Percentiles rank a stretch among this genome's conserved stretches.
phyloP scores from a whole-genome alignment of 2,797 vertebrate genomes.

The Melanogrammus aeglefinus region DNA sequence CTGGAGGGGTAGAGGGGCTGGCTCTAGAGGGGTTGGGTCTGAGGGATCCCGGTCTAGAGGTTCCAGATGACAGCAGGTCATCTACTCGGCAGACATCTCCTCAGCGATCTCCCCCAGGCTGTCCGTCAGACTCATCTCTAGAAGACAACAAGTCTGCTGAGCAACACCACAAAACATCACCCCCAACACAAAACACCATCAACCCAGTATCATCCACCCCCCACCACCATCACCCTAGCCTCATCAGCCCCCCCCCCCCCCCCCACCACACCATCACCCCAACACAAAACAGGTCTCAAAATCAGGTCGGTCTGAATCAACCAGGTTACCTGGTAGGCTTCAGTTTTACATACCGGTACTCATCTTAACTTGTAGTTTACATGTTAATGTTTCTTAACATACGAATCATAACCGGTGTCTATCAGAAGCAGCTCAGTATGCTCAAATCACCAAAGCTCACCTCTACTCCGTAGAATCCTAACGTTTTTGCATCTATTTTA shows the following conservation, averaged over 20 bases:
- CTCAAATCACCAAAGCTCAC: neutral
- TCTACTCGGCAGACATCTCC: neutral
- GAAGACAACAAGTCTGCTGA: neutral
- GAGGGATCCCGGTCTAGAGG: neutral
- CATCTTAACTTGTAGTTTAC: neutral
- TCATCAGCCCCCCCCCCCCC: too few species aligned
- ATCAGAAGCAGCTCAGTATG: neutral
- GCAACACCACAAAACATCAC: neutral
- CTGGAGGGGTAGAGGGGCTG: too few species aligned
- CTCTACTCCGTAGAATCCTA: neutral
- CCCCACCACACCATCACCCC: too few species aligned
- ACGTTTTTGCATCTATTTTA: neutral
- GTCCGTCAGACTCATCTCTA: constrained; percentile 36
- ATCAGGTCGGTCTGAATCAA: too few species aligned
- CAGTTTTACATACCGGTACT: neutral
- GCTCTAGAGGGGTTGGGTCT: too few species aligned
- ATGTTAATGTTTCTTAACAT: neutral
- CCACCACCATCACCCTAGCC: too few species aligned
- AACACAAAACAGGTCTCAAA: too few species aligned
- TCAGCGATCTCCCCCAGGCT: constrained; percentile 35
- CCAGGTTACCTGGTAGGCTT: neutral
- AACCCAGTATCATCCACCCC: too few species aligned
- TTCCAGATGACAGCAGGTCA: neutral
- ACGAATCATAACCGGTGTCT: too few species aligned
- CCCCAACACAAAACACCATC: too few species aligned